phyloP scores from a whole-genome alignment of 2,113 vertebrate species.

The Sinocyclocheilus maitianheensis region DNA sequence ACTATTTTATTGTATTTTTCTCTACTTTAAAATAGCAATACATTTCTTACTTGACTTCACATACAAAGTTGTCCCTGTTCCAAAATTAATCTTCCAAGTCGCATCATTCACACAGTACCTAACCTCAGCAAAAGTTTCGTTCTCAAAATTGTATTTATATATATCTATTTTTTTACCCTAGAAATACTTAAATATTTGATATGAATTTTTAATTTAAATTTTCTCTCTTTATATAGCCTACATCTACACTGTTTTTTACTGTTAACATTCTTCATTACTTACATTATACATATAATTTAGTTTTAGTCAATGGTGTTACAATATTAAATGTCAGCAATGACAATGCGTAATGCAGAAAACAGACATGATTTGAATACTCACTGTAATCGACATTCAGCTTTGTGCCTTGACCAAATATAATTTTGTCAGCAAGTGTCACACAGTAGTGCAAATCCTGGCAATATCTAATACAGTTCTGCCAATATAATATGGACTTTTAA shows the following conservation, averaged over 20 bases:
- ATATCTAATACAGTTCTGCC: background rate
- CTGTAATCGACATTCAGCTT: slow-evolving; percentile 32
- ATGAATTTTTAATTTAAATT: background rate
- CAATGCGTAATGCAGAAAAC: background rate
- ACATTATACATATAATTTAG: background rate
- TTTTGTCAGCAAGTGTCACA: slow-evolving; percentile 31
- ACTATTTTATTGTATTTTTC: background rate
- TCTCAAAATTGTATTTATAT: background rate
- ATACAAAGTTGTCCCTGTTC: slow-evolving; percentile 46
- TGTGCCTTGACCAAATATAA: slow-evolving; percentile 45
- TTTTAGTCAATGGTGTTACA: background rate
- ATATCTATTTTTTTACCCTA: background rate
- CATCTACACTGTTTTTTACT: background rate
- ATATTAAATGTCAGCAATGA: background rate
- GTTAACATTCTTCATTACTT: background rate
- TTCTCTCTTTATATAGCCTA: background rate
- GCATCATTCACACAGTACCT: slow-evolving; percentile 57
- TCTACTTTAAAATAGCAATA: background rate
- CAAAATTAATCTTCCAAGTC: slow-evolving; percentile 49
- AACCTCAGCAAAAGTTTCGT: background rate
- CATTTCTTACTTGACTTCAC: slow-evolving; percentile 48
- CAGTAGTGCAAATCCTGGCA: background rate
- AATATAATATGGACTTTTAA: background rate
- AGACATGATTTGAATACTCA: slow-evolving; percentile 23
- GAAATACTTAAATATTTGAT: background rate